Percentiles rank a stretch among this genome's conserved stretches.
Conservation (phyloP, 2,113 vertebrate species). For the Gracilinanus agilis region DNA sequence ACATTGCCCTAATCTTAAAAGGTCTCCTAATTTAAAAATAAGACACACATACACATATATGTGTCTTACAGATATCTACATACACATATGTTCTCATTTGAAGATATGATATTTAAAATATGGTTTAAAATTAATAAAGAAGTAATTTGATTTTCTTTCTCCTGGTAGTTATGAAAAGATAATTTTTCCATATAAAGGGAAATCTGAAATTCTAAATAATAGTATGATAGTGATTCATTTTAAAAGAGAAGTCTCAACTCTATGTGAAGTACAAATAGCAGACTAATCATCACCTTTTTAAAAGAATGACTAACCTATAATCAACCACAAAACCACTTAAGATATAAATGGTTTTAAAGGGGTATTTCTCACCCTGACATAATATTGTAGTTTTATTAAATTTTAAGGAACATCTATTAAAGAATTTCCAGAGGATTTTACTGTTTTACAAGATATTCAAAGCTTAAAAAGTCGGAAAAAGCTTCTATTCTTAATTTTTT, state of each 20-base stretch:
- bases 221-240: constrained; percentile 1
- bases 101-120: not conserved
- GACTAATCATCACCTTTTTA: not conserved
- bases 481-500: constrained; percentile 13
- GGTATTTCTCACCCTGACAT: not conserved
- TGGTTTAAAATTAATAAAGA: not conserved
- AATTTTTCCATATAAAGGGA: not conserved
- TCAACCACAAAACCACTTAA: not conserved
- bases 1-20: not conserved
- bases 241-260: not conserved
- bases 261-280: constrained; percentile 9
- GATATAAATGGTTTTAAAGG: not conserved
- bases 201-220: not conserved
- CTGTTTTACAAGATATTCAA: not conserved
- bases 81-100: not conserved
- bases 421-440: not conserved
- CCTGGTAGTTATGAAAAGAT: not conserved
- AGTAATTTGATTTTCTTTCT: not conserved
- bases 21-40: not conserved
- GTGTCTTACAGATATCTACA: too few species aligned
- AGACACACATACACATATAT: too few species aligned
- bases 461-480: not conserved
- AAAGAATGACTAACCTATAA: not conserved
- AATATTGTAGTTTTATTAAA: not conserved
- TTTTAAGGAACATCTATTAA: not conserved